phyloP scores from a whole-genome alignment of 2,888 invertebrate species.

The Troglohyphantes excavatus region DNA sequence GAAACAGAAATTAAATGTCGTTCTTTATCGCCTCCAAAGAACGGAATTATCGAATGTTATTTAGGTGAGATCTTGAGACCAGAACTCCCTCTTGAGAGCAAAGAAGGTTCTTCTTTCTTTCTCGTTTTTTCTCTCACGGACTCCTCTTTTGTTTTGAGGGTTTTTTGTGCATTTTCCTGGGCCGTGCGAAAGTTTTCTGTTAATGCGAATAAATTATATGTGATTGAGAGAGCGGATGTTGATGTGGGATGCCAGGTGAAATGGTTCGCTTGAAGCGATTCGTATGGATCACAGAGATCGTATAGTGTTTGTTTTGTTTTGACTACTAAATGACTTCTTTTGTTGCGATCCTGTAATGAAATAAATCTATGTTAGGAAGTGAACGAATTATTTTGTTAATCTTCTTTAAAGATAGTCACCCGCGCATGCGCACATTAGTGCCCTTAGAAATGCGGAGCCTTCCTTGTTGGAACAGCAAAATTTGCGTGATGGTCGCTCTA shows the following conservation, averaged over 20 bases:
- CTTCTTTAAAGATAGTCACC: too few species aligned
- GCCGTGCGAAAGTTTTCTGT: background rate
- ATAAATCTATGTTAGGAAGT: too few species aligned
- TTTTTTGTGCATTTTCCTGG: background rate
- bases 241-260: background rate
- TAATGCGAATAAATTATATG: background rate
- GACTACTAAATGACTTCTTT: too few species aligned
- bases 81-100: background rate
- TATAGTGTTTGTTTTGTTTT: too few species aligned
- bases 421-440: too few species aligned
- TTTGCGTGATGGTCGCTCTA: too few species aligned
- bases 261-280: background rate
- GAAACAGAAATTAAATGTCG: conserved; percentile 15
- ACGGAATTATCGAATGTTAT: background rate
- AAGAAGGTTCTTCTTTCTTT: background rate
- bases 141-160: background rate
- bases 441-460: too few species aligned
- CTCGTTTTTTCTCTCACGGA: background rate
- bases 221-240: background rate
- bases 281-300: too few species aligned
- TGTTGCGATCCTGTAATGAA: too few species aligned
- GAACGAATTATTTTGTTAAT: too few species aligned
- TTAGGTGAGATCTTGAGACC: background rate
- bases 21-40: background rate
- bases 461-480: too few species aligned